Percentiles rank a stretch among this genome's conserved stretches.
Evolutionary conservation across 2,113 vertebrate genomes (phyloP).

Genomic region (Tychaedon coryphoeus): DNA sequence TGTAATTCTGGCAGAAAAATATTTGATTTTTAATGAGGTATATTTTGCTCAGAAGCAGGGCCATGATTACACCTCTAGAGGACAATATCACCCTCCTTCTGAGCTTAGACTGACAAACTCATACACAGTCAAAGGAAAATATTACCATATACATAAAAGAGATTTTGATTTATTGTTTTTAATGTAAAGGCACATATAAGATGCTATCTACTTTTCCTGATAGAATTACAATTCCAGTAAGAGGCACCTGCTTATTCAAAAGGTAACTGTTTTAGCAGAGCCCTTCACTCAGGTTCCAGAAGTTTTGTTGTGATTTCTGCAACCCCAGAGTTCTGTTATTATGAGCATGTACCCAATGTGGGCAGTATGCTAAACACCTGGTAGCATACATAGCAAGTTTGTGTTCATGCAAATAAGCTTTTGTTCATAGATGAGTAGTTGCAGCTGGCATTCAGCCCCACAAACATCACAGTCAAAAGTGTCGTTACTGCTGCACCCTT

Average conservation of each 20-base stretch:
- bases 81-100: neutral
- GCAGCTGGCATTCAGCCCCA: neutral
- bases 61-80: neutral
- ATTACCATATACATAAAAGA: neutral
- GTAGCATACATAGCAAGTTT: neutral
- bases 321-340: neutral
- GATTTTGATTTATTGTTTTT: neutral
- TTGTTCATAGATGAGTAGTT: neutral
- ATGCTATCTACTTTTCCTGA: neutral
- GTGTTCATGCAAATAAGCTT: neutral
- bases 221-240: neutral
- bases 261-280: neutral
- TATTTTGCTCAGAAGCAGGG: constrained; percentile 17
- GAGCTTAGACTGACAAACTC: neutral
- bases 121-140: neutral
- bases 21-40: constrained; percentile 32
- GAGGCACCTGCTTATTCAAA: neutral
- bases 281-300: neutral
- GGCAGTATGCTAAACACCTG: neutral
- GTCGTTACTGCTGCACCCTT: rapidly evolving
- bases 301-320: neutral
- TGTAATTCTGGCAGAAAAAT: neutral
- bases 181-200: neutral
- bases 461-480: rapidly evolving
- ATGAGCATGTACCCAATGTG: rapidly evolving